Percentiles rank a stretch among this genome's conserved stretches.
phyloP scores from a whole-genome alignment of 2,113 vertebrate species.

The Canis aureus region DNA sequence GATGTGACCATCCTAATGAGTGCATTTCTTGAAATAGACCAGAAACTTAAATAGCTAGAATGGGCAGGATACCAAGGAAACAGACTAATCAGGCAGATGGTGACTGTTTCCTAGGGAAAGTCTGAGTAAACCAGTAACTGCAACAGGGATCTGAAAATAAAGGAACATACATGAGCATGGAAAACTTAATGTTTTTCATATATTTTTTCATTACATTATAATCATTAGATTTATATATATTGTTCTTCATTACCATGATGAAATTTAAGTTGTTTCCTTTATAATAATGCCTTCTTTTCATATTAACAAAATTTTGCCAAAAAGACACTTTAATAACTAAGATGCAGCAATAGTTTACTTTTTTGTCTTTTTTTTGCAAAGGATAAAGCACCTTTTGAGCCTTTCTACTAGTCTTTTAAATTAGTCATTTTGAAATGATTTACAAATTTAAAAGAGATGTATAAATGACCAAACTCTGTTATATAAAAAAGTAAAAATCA shows the following conservation, averaged over 20 bases:
- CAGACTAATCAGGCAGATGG: slow-evolving; percentile 79
- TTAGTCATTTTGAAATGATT: slow-evolving; percentile 49
- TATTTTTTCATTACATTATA: slow-evolving; percentile 60
- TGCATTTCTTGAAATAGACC: slow-evolving; percentile 77
- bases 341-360: neutral
- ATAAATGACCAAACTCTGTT: neutral
- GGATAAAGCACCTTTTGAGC: neutral
- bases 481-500: slow-evolving; percentile 42
- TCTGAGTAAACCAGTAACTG: slow-evolving; percentile 70
- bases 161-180: slow-evolving; percentile 41
- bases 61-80: slow-evolving; percentile 80
- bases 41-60: slow-evolving; percentile 76
- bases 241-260: slow-evolving; percentile 38
- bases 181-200: slow-evolving; percentile 56
- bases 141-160: slow-evolving; percentile 68
- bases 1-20: slow-evolving; percentile 69
- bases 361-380: neutral
- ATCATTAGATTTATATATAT: neutral
- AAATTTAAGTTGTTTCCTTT: slow-evolving; percentile 48
- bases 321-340: slow-evolving; percentile 42
- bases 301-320: slow-evolving; percentile 48
- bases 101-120: slow-evolving; percentile 80
- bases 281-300: slow-evolving; percentile 28
- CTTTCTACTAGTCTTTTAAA: slow-evolving; percentile 45
- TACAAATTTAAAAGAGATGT: slow-evolving; percentile 45